A percentile compares a stretch with the other conserved stretches of the same genome.
Conservation (phyloP, 2,797 vertebrate genomes). For the Myiotriccus ornatus region DNA sequence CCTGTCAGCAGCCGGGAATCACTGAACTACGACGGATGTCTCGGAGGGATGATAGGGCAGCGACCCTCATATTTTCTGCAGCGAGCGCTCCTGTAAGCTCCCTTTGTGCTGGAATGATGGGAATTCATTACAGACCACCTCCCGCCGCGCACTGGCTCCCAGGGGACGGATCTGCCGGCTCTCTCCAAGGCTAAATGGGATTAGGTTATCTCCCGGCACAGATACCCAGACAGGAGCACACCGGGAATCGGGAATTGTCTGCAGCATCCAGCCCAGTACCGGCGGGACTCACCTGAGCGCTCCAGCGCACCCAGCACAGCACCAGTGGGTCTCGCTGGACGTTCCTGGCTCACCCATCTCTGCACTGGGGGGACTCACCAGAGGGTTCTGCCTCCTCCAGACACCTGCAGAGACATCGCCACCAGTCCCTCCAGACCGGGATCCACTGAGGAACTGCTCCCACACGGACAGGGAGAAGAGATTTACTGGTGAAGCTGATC, state of each 20-base stretch:
- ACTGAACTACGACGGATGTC: conserved; percentile 33
- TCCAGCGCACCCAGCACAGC: not conserved
- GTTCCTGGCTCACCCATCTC: not conserved
- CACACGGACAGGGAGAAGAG: fast-evolving
- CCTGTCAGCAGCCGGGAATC: conserved; percentile 45
- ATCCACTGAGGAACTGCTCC: fast-evolving
- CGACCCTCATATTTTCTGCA: conserved; percentile 54
- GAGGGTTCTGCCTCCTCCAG: not conserved
- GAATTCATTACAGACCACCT: conserved; percentile 59
- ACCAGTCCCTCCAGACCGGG: fast-evolving
- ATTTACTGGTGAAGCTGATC: fast-evolving
- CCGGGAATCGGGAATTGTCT: not conserved
- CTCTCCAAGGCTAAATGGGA: conserved; percentile 29
- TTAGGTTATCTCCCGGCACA: conserved; percentile 26
- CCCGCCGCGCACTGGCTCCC: not conserved
- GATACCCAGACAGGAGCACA: not conserved
- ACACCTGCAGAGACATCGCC: fast-evolving
- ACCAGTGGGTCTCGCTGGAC: not conserved
- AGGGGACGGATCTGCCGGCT: conserved; percentile 36
- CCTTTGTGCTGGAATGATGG: conserved; percentile 55
- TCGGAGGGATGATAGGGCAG: conserved; percentile 60
- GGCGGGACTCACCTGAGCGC: fast-evolving
- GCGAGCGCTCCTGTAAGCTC: conserved; percentile 33
- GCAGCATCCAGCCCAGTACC: not conserved
- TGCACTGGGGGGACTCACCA: fast-evolving